Evolutionary conservation across 2,888 invertebrate genomes (phyloP), one percentile per base, ranked within the genome.

Genomic region (Norana najaformis): DNA sequence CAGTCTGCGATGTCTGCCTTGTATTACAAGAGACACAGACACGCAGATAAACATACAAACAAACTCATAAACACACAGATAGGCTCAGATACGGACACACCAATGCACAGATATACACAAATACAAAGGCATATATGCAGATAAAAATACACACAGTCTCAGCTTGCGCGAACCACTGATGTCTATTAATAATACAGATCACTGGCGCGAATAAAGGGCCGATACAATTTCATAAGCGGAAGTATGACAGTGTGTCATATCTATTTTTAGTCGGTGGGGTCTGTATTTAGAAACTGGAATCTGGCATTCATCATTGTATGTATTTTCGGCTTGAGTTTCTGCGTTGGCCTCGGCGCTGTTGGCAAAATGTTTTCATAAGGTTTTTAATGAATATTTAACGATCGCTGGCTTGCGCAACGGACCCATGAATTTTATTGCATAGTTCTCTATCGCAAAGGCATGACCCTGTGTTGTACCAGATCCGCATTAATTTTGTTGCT

Each of bases 341-440:
- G 30, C 69, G n/a, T 69, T 69, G n/a, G 69, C 11, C 30, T 30
- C 11, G 30, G 30, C n/a, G 69, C 69, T n/a, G 69, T 8, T 69
- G 69, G 69, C 69, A 69, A 69, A 47, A 69, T 69, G n/a, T n/a
- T 69, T 69, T 69, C 69, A 8, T 69, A 69, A 8, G 30, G n/a
- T 30, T 69, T 69, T 69, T 69, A 69, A 69, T 69, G 69, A n/a
- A 69, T n/a, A 69, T 69, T n/a, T 69, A n/a, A n/a, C 69, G n/a
- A 69, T 69, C 11, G 30, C 13, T 13, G 1, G 8, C n/a, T 8
- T n/a, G n/a, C 30, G n/a, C 69, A 69, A n/a, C 30, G 8, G 69
- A n/a, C n/a, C 16, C 69, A 69, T 69, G 30, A 69, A n/a, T 69
- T 69, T 69, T n/a, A 69, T 41, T 41, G 41, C 41, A 41, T 69